Base-by-base conservation (phyloP, 2,888 invertebrate species). In the Ecdyonurus torrentis region DNA sequence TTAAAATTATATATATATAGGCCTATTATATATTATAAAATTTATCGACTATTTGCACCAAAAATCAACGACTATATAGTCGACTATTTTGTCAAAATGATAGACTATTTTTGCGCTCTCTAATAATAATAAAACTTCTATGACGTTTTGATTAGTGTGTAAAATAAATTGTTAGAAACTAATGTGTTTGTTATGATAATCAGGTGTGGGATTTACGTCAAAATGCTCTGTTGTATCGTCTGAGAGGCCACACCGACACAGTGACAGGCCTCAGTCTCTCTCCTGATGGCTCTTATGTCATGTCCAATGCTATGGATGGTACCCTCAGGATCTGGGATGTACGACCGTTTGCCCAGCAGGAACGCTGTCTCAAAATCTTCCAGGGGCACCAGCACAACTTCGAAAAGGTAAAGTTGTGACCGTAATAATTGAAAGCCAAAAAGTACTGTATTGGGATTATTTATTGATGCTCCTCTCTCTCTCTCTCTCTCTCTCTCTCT, bases 241-340 rank as follows among this genome's bases (percentile, higher is more conserved):
- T 99, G 71, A 84, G 87, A 68, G 99, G 99, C 0, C 99, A 99
- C 70, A 87, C 90, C 0, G 99, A 99, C 71, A 94, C 97, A 0
- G 83, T 99, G 3, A 99, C 99, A 5, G 95, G 80, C 1, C 73
- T 99, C 67, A 80, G 89, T 0, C 77, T 96, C 15, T 92, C 91
- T 65, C 83, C 83, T 1, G 89, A 89, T 75, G 92, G 91, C 0
- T 89, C 91, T 0, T 96, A 94, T 73, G 80, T 99, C 15, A 78
- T 99, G 19, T 91, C 96, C 0, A 99, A 98, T 78, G 83, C 93
- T 0, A 98, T 99, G 97, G 99, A 99, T 74, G 91, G 90, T 72
- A 90, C 93, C 24, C 79, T 97, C 37, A 80, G 97, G 64, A 91
- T 97, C 70, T 99, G 98, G 97, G 98, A 99, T 76, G 86, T 98